Base-by-base conservation (phyloP, 2,797 vertebrate species). In the Sebastes ruberrimus region DNA sequence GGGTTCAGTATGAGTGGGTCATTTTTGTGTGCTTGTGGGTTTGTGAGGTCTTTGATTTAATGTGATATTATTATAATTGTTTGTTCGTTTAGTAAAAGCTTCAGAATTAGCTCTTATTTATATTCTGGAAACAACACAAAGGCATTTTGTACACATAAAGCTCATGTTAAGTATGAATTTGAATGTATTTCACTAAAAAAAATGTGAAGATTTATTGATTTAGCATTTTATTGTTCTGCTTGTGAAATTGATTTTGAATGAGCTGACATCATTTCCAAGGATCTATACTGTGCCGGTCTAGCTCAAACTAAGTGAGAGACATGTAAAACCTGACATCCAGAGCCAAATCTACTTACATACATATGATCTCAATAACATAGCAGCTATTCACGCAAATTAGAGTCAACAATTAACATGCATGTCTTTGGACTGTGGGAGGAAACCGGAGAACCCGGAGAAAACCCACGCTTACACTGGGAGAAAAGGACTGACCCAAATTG, bases 171-270 rank as follows among this genome's bases (percentile, higher is more conserved):
- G 10, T 53, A 18, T 32, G 33, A 2, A 9, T 66, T 71, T 81
- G 30, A 78, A 71, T 77, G 66, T 68, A 66, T 82, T 80, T 35
- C 7, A 9, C 38, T 0, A 42, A 42, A 42, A 42, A 33, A 78
- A 71, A 74, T 55, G 52, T 81, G 62, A 82, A 72, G 11, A 7
- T 23, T 76, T 86, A 49, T 82, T 74, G 14, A 65, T 86, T 72
- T 62, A 23, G 78, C 3, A 18, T 69, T 57, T 53, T 38, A 22
- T 38, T 73, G n/a, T 70, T 23, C 16, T 75, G 25, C 9, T 70
- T 38, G 35, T 57, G 22, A 27, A 20, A 63, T 27, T 33, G 4
- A 73, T 56, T 83, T 76, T 5, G 35, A 64, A 75, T 63, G 7
- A 46, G 57, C 25, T 76, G 49, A 38, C 63, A 72, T 76, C 2